Evolutionary conservation across 2,888 invertebrate species (phyloP), one percentile per base, ranked within the genome.

Genomic region (Hedychridium roseum): DNA sequence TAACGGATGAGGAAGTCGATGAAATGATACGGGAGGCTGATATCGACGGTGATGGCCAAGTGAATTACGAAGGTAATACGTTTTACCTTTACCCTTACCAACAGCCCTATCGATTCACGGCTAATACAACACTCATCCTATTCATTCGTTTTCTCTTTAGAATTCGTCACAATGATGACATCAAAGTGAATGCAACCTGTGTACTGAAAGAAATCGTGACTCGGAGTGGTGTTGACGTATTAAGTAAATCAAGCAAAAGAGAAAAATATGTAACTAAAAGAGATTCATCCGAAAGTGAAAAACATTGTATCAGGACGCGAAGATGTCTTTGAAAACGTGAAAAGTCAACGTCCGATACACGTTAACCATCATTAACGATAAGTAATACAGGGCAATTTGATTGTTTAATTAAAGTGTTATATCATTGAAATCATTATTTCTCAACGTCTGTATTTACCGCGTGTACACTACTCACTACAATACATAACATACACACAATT

Each of bases 1-100:
- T 98, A 80, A 98, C 97, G 79, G 97, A 97, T 84, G 97, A 97
- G 82, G 97, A 98, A 82, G 97, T 98, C 72, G 97, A 97, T 82
- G 97, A 98, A 84, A 97, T 98, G 97, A 97, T 97, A 83, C 88
- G 94, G 82, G 96, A 96, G 85, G 97, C 97, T 73, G 97, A 97
- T 84, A 96, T 97, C 82, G 97, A 97, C 82, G 97, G 96, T 79
- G 97, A 97, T 83, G 97, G 97, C 72, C 96, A 97, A 86, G 96
- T 98, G 84, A 95, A 95, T 88, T 96, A 96, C 82, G 93, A 94
- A 88, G 94, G 91, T 91, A 59, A 42, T 64, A 78, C 81, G 82
- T 11, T 15, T 34, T 34, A 34, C 30, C 28, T 30, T 38, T 30
- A 18, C 18, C 4, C 6, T 43, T 41, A 18, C 27, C n/a, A 28